phyloP scores from a whole-genome alignment of 2,888 invertebrate species.

The Xestia sexstrigata region DNA sequence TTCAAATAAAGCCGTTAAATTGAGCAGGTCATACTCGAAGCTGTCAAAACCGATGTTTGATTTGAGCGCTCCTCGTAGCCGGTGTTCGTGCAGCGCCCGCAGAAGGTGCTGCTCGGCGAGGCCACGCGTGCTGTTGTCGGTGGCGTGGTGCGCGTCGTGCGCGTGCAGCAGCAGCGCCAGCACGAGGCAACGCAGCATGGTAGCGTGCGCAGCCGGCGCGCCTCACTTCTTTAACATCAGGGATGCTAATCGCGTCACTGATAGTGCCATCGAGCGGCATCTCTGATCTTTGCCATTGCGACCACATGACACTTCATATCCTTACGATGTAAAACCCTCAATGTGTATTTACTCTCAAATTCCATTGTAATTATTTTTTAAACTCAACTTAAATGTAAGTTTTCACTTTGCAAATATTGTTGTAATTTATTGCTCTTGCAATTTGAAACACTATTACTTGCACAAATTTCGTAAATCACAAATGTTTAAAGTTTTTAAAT shows the following conservation, averaged over 20 bases:
- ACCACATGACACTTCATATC: constrained; percentile 20
- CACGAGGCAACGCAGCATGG: constrained; percentile 33
- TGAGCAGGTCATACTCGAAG: constrained; percentile 43
- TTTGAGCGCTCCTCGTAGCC: neutral
- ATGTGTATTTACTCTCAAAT: neutral
- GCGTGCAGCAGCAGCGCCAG: constrained; percentile 44
- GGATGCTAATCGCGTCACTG: neutral
- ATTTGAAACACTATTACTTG: neutral
- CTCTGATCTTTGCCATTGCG: neutral
- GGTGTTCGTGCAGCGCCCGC: constrained; percentile 16
- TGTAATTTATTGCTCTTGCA: neutral
- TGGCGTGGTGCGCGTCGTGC: constrained; percentile 4
- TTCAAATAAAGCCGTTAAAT: constrained; percentile 36
- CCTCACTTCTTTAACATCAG: constrained; percentile 24
- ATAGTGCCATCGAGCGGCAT: neutral
- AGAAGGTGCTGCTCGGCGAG: constrained; percentile 13
- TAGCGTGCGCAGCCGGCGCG: constrained; percentile 25
- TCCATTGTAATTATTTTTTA: neutral
- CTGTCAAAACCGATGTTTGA: constrained; percentile 19
- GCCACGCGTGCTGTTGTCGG: constrained; percentile 19
- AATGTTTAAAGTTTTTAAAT: constrained; percentile 2
- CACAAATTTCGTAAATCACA: neutral
- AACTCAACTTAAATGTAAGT: neutral
- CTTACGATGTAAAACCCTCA: neutral
- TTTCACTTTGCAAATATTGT: neutral